phyloP scores from a whole-genome alignment of 2,113 vertebrate species.

The Nannospalax galili region DNA sequence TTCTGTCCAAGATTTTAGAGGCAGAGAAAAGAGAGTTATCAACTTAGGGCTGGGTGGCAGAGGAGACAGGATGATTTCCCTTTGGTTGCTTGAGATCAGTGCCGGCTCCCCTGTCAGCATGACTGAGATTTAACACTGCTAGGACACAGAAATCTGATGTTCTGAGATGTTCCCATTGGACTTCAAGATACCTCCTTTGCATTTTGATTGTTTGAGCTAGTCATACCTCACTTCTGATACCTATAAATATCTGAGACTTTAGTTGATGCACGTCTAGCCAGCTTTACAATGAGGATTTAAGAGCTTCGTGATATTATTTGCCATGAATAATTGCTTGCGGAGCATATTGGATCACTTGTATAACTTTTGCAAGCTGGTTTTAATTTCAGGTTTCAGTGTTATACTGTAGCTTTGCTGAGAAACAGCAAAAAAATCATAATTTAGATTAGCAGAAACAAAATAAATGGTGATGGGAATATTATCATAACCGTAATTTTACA shows the following conservation, averaged over 20 bases:
- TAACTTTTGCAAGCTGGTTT: constrained; percentile 77
- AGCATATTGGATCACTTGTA: constrained; percentile 70
- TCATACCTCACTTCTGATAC: constrained; percentile 62
- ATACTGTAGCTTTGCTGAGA: constrained; percentile 75
- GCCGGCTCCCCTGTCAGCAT: not conserved
- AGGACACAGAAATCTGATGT: constrained; percentile 52
- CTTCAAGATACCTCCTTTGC: constrained; percentile 20
- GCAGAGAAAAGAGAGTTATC: not conserved
- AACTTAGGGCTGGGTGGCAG: no score
- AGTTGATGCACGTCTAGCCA: constrained; percentile 20
- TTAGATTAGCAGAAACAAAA: constrained; percentile 79
- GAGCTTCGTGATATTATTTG: not conserved
- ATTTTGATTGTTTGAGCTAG: constrained; percentile 46
- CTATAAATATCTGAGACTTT: not conserved
- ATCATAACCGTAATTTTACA: constrained; percentile 83
- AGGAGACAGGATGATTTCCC: not conserved
- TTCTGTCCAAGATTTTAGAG: not conserved
- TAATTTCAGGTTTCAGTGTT: constrained; percentile 75
- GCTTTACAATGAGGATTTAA: constrained; percentile 66
- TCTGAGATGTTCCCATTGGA: constrained; percentile 27
- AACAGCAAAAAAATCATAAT: constrained; percentile 82
- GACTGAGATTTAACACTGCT: constrained; percentile 50
- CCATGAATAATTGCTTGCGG: constrained; percentile 62
- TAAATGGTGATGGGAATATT: constrained; percentile 83
- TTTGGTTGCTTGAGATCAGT: not conserved